These are phyloP conservation scores for Gnathonemus echidnorhynchus DNA, from an alignment of 2,113 vertebrate genomes.

Conservation along the genomic window DNA sequence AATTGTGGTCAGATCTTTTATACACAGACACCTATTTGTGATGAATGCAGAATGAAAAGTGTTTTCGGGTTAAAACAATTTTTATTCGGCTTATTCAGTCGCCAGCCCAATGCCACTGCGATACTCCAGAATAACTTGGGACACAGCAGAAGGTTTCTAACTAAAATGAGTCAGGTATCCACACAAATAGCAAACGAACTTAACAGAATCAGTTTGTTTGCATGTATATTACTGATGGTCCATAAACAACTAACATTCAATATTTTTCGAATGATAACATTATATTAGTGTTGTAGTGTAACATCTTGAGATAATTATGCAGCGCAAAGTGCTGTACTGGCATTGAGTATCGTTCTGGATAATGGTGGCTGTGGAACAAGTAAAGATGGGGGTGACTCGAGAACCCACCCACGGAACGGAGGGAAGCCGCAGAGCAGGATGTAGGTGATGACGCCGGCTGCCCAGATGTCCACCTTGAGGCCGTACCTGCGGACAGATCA, in stretches of 20 bases:
- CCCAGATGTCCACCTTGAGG: slow-evolving; percentile 97
- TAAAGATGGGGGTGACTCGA: not conserved
- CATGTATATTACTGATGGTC: not conserved
- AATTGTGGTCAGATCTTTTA: not conserved
- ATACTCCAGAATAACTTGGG: not conserved
- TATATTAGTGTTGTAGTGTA: not conserved
- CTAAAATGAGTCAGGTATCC: not conserved
- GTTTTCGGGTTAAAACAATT: not conserved
- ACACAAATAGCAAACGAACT: not conserved
- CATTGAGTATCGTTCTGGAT: not conserved
- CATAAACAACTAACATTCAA: not conserved
- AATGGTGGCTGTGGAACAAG: not conserved
- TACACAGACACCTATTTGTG: not conserved
- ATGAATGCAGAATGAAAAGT: not conserved
- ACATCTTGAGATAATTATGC: not conserved
- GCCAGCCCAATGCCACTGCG: too few species aligned
- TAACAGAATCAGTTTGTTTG: not conserved
- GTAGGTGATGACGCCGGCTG: slow-evolving; percentile 92
- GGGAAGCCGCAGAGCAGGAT: slow-evolving; percentile 96
- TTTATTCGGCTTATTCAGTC: not conserved
- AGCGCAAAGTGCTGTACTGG: not conserved
- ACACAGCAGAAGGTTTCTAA: not conserved
- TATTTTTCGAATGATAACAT: not conserved
- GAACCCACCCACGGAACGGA: slow-evolving; percentile 84
- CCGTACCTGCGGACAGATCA: slow-evolving; percentile 70